Base-by-base conservation (phyloP, 1,140 invertebrate species). In the Cydia strobilella region DNA sequence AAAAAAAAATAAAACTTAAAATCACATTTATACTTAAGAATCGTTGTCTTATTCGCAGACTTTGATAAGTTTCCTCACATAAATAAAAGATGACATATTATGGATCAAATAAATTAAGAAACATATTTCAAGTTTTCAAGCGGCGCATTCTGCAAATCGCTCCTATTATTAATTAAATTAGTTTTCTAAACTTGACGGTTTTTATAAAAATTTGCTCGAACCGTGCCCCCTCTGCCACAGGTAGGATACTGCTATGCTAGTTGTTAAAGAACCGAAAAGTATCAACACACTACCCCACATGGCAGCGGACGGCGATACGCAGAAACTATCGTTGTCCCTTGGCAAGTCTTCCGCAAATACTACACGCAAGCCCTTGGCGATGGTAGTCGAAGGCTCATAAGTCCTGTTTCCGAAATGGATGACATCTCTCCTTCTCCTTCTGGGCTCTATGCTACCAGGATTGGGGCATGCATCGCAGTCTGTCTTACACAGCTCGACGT, bases 401-500 rank as follows among this genome's bases (percentile, higher is more conserved):
- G 94, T 94, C 74, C 84, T 89, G 78, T 94, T 94, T 12, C 88
- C 88, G 12, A 85, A 69, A 23, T 92, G 86, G 27, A 94, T 75
- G 72, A 94, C 76, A 88, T 91, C 82, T 84, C 95, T 82, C 76
- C 94, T 93, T 74, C 94, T 93, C 66, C 95, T 94, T 15, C 94
- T 96, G 35, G 96, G 95, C 20, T 95, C 93, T 86, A 94, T 94
- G 90, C 96, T 95, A 78, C 95, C 94, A 27, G 94, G 90, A 77
- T 96, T 94, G 0, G 95, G 94, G 82, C 96, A 97, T 13, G 95
- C 94, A 66, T 96, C 95, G 80, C 97, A 97, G 77, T 96, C 95
- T 13, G 95, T 96, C 91, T 97, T 97, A 80, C 97, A 97, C 0
- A 98, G 90, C 82, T 97, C 96, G 0, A 98, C 95, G 75, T 97